Conservation (phyloP, 2,888 invertebrate species). For the Clunio marinus region DNA sequence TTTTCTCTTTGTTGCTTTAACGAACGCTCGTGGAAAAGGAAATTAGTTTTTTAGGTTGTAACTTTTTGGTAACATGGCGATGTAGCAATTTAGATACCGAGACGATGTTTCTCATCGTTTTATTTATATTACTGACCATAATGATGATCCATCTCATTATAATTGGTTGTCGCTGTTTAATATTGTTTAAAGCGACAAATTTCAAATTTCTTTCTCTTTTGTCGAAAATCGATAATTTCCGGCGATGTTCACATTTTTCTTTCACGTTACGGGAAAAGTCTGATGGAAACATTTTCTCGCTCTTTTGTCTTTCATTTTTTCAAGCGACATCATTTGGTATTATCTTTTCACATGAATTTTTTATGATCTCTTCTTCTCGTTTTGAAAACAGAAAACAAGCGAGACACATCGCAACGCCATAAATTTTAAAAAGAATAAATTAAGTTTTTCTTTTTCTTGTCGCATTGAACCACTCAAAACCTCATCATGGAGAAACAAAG, state of each 20-base stretch:
- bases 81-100: conserved; percentile 3
- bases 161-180: not conserved
- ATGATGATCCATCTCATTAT: not conserved
- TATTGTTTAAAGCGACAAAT: conserved; percentile 1
- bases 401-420: not conserved
- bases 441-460: not conserved
- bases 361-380: conserved; percentile 23
- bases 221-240: conserved; percentile 23
- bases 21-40: not conserved
- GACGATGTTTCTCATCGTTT: not conserved
- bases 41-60: not conserved
- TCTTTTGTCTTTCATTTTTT: conserved; percentile 19
- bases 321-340: conserved; percentile 32
- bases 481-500: no score
- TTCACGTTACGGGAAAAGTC: conserved; percentile 14
- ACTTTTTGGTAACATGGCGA: not conserved
- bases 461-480: no score
- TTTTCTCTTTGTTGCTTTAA: not conserved
- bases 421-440: not conserved
- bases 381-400: not conserved
- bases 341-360: conserved; percentile 33
- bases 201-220: conserved; percentile 1
- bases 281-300: conserved; percentile 3
- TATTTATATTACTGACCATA: not conserved
- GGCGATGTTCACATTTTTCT: conserved; percentile 4